Evolutionary conservation across 2,888 invertebrate species (phyloP).

Genomic region (Thecocarcelia acutangulata): DNA sequence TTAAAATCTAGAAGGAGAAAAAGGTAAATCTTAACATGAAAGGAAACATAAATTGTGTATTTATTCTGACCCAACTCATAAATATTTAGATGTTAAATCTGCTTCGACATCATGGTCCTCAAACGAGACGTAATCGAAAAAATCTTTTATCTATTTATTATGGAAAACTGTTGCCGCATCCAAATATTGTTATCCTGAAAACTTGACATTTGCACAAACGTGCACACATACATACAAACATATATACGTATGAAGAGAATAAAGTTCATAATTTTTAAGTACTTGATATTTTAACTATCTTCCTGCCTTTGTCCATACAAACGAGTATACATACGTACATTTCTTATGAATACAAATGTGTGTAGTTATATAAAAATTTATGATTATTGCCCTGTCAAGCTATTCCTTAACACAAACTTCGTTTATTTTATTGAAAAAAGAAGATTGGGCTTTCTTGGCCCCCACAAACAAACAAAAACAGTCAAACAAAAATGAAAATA

Average conservation of each 20-base stretch:
- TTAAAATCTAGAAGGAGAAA: no score
- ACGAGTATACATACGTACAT: neutral
- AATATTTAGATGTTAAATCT: no score
- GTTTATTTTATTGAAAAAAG: slow-evolving; percentile 51
- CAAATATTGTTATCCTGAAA: neutral
- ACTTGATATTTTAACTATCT: slow-evolving; percentile 21
- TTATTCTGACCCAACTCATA: no score
- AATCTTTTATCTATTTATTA: slow-evolving; percentile 37
- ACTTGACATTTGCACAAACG: neutral
- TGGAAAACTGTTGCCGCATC: slow-evolving; percentile 10
- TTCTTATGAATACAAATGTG: slow-evolving; percentile 46
- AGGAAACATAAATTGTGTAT: no score
- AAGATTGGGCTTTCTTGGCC: slow-evolving; percentile 55
- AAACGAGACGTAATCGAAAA: neutral
- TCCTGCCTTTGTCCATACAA: neutral
- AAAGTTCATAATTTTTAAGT: slow-evolving; percentile 39
- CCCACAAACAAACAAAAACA: slow-evolving; percentile 50
- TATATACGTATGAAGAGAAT: no score
- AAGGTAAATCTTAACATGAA: no score
- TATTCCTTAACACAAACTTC: slow-evolving; percentile 49
- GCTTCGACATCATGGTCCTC: neutral
- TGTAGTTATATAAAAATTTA: slow-evolving; percentile 64
- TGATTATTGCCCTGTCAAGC: slow-evolving; percentile 68
- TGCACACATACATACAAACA: no score
- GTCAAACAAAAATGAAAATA: slow-evolving; percentile 53